A percentile compares a stretch with the other conserved stretches of the same genome.
These are phyloP conservation scores for Therioaphis trifolii DNA, from an alignment of 2,888 invertebrate genomes.

Conservation along the genomic window DNA sequence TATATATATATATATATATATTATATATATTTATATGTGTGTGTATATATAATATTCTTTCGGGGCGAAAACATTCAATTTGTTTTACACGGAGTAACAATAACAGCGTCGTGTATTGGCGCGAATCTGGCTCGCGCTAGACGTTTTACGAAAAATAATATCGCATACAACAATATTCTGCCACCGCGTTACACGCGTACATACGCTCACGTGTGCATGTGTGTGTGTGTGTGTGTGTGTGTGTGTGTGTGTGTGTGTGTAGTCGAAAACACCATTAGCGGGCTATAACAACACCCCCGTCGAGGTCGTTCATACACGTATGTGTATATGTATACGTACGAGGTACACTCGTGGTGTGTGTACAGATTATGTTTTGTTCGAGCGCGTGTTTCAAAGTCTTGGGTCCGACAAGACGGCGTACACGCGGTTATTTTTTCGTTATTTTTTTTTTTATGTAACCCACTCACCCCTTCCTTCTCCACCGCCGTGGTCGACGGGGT, in stretches of 20 bases:
- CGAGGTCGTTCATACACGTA: not conserved
- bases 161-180: not conserved
- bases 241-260: not conserved
- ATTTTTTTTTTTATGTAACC: not conserved
- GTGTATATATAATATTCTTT: too few relatives aligned
- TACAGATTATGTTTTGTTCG: conserved; percentile 56
- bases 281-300: not conserved
- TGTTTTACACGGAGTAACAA: not conserved
- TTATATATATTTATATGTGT: too few relatives aligned
- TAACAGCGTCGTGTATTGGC: not conserved
- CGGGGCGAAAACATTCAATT: not conserved
- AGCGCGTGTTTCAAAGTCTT: conserved; percentile 32
- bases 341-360: not conserved
- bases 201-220: not conserved
- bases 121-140: not conserved
- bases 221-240: not conserved
- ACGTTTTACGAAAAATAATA: conserved; percentile 12
- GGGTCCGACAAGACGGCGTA: conserved; percentile 51
- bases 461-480: not conserved
- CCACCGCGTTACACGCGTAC: not conserved
- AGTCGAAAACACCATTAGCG: conserved; percentile 31
- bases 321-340: too few relatives aligned
- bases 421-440: conserved; percentile 22
- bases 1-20: too few relatives aligned
- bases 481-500: not conserved